Base-by-base conservation (phyloP, 2,797 vertebrate species). In the Enteromius fasciolatus region DNA sequence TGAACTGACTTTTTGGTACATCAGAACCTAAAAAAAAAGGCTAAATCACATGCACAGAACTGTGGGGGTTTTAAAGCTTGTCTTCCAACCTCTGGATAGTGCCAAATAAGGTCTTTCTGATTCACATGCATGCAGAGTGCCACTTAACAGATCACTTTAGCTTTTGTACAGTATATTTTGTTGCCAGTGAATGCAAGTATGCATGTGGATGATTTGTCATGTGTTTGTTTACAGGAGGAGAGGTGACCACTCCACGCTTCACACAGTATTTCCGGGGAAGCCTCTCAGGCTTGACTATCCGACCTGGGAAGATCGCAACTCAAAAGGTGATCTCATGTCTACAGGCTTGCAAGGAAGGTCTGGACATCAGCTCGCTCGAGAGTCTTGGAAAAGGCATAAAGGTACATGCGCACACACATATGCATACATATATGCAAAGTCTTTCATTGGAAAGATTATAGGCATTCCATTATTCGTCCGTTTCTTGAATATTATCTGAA, bases 311-410 rank as follows among this genome's bases (percentile, higher is more conserved):
- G 93, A 98, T 98, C 69, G 97, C 98, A 91, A 99, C 96, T 84
- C 97, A 97, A 91, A 99, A 98, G 91, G 97, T 99, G 84, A 98
- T 99, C 91, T 98, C 98, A 91, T 99, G 98, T 90, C 94, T 99
- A 90, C 98, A 99, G 87, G 97, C 98, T 89, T 99, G 98, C 94
- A 99, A 99, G 88, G 98, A 99, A 88, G 97, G 97, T 4, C 94
- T 99, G 81, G 97, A 99, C 93, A 98, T 99, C 91, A 98, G 97
- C 90, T 98, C 97, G 41, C 92, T 99, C n/a, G 97, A 99, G 89
- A 97, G 96, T 85, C 94, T 98, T 81, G 97, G 97, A 81, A 98
- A 97, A 91, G 96, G 93, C 89, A 95, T 99, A 92, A 99, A 99
- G 97, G 98, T 86, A 92, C 33, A 91, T 14, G 74, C 39, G 72